Conservation (phyloP, 2,888 invertebrate species). For the Endomychus coccineus region DNA sequence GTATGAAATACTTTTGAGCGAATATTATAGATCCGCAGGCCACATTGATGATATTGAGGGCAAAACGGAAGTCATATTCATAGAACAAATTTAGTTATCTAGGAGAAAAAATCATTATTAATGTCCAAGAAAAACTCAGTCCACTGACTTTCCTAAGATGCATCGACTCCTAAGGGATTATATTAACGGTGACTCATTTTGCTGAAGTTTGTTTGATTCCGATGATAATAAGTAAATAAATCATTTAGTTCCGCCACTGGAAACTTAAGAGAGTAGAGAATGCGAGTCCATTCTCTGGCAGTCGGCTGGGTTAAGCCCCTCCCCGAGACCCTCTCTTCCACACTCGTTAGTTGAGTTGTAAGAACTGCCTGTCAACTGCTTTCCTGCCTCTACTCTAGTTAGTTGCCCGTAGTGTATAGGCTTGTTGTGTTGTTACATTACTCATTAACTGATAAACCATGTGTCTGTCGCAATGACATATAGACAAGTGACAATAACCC, state of each 20-base stretch:
- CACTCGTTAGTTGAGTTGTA: constrained; percentile 46
- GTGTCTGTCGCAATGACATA: constrained; percentile 25
- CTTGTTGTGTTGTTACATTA: constrained; percentile 26
- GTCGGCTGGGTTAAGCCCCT: constrained; percentile 35
- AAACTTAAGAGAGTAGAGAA: constrained; percentile 32
- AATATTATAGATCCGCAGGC: too few species aligned
- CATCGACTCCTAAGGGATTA: too few species aligned
- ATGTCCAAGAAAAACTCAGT: too few species aligned
- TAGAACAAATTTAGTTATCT: too few species aligned
- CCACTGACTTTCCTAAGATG: too few species aligned
- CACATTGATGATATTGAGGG: too few species aligned
- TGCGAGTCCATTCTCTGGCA: constrained; percentile 37
- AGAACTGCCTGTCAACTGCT: constrained; percentile 44
- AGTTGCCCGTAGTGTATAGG: constrained; percentile 35
- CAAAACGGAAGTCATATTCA: too few species aligned
- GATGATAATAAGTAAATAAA: background rate
- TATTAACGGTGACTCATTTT: too few species aligned
- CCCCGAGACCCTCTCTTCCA: constrained; percentile 37
- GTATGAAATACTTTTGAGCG: too few species aligned
- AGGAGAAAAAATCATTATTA: too few species aligned
- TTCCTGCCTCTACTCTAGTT: constrained; percentile 37
- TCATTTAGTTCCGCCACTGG: constrained; percentile 35
- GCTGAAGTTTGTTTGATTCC: background rate
- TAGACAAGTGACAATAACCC: too few species aligned
- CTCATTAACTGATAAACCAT: constrained; percentile 30